A percentile compares a stretch with the other conserved stretches of the same genome.
These are phyloP conservation scores for Rhea americana DNA, from an alignment of 2,113 vertebrate genomes.

Conservation along the genomic window DNA sequence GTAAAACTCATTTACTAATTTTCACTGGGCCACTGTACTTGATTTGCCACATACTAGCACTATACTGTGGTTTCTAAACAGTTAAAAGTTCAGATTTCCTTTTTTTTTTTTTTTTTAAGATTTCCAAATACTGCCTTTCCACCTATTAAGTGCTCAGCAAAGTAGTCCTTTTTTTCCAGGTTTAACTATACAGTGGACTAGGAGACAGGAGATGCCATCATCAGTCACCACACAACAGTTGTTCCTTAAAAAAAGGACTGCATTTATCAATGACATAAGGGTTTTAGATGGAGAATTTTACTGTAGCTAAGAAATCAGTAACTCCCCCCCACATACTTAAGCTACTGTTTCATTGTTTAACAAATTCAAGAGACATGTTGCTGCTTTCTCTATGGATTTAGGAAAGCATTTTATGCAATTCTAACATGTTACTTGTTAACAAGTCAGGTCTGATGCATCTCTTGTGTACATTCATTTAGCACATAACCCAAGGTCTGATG, in stretches of 20 bases:
- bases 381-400: neutral
- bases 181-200: neutral
- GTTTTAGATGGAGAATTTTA: neutral
- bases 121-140: neutral
- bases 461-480: neutral
- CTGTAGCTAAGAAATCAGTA: rapidly evolving
- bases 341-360: neutral
- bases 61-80: neutral
- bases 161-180: neutral
- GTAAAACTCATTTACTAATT: neutral
- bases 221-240: neutral
- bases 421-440: neutral
- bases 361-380: neutral
- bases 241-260: neutral
- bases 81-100: rapidly evolving
- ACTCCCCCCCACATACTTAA: neutral
- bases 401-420: neutral
- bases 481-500: neutral
- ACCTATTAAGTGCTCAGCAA: neutral
- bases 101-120: neutral
- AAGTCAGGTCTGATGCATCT: neutral
- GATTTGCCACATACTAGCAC: neutral
- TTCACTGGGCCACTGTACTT: neutral
- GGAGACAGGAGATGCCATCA: neutral
- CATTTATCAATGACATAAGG: neutral